Percentiles rank a stretch among this genome's conserved stretches.
Conservation (phyloP, 2,113 vertebrate species). For the Sclerurus mexicanus region DNA sequence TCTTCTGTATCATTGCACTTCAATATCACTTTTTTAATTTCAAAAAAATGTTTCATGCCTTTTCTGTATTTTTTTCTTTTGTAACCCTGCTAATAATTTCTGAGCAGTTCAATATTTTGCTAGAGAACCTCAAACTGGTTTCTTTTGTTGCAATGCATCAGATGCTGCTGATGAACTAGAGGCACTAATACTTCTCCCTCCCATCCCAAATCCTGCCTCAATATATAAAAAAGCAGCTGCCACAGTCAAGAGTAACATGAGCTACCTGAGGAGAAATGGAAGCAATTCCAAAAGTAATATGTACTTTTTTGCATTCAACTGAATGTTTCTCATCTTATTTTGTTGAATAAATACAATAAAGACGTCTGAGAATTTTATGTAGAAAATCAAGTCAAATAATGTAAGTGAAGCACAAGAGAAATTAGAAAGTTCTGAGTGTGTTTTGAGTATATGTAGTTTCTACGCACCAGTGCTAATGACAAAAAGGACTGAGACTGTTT, state of each 20-base stretch:
- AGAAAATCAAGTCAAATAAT: neutral
- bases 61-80: neutral
- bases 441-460: neutral
- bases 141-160: neutral
- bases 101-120: neutral
- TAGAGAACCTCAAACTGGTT: neutral
- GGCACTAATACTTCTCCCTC: neutral
- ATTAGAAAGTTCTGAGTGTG: neutral
- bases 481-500: neutral
- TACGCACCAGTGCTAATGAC: neutral
- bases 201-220: neutral
- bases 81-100: neutral
- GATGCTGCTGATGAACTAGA: neutral
- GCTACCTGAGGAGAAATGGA: neutral
- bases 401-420: neutral
- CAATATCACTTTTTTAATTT: neutral
- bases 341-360: neutral
- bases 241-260: neutral
- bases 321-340: neutral
- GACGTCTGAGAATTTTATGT: neutral
- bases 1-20: neutral
- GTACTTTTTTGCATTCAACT: neutral
- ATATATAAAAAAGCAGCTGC: neutral
- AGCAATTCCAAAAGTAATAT: neutral
- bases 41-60: neutral